Evolutionary conservation across 2,113 vertebrate genomes (phyloP), one percentile per base, ranked within the genome.

Genomic region (Gambusia holbrooki): DNA sequence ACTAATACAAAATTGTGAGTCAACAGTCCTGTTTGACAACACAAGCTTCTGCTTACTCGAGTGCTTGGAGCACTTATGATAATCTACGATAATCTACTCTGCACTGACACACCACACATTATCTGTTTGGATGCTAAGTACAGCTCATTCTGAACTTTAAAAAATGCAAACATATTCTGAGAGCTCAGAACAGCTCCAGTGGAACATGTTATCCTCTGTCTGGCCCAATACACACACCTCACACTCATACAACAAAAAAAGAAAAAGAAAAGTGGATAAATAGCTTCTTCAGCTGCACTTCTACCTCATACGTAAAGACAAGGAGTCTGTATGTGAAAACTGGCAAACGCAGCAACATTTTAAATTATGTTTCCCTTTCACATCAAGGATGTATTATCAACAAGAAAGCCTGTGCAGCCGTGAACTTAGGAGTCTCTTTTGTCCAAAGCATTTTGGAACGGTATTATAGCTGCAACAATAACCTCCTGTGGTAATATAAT

Each of bases 401-500:
- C 58, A 35, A 27, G 62, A 65, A 48, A 22, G 37, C 58, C 48
- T 62, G 45, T 62, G 71, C 69, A 72, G 60, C n/a, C 27, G 37
- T 82, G 78, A 25, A 75, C 74, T 71, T 35, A 77, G 71, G 75
- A 80, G 65, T 88, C 82, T 79, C 88, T 79, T 74, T 86, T 88
- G 69, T 87, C 86, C 87, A 89, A 81, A 89, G 84, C 82, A 77
- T 82, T 88, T 87, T 82, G 68, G 63, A 86, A 85, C 82, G 80
- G 84, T 86, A 81, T 84, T 79, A 76, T 75, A 77, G 75, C 82
- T 82, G 74, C 78, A 73, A 84, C 81, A 42, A 89, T 88, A 90
- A 87, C 82, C 84, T 91, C 84, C 77, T 87, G 80, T 84, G 73
- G 87, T 88, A 89, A 90, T 90, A 92, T 89, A 89, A 86, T 84